These are phyloP conservation scores for Oreonectes daqikongensis DNA, from an alignment of 2,797 vertebrate genomes.

Conservation along the genomic window DNA sequence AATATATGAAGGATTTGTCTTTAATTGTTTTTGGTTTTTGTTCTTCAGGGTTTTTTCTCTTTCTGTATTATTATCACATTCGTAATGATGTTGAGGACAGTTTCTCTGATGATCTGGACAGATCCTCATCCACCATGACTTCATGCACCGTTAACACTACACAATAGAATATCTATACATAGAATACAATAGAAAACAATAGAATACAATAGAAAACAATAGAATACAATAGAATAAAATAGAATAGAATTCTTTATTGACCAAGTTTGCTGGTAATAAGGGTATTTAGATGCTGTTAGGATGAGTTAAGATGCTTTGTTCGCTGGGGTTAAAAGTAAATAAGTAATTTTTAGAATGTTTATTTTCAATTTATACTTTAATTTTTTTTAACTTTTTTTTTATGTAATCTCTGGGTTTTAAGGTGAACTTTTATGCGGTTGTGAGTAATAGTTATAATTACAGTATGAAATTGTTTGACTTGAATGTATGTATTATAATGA, in stretches of 20 bases:
- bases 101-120: conserved; percentile 5
- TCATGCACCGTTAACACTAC: neutral
- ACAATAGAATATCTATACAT: neutral
- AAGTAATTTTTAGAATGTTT: too few relatives aligned
- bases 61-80: conserved; percentile 66
- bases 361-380: too few relatives aligned
- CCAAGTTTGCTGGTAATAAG: too few relatives aligned
- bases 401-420: neutral
- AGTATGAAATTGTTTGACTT: too few relatives aligned
- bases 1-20: neutral
- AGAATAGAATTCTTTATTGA: too few relatives aligned
- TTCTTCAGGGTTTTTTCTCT: conserved; percentile 67
- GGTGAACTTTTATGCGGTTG: neutral
- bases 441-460: neutral
- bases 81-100: neutral
- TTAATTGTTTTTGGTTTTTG: neutral
- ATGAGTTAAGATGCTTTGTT: too few relatives aligned
- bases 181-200: too few relatives aligned
- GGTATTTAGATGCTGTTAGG: too few relatives aligned
- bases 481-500: too few relatives aligned
- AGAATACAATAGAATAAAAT: too few relatives aligned
- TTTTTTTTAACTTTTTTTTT: neutral
- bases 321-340: neutral
- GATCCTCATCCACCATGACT: neutral
- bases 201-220: too few relatives aligned